These are phyloP conservation scores for Tupiocoris notatus DNA, from an alignment of 2,888 invertebrate genomes.

Conservation along the genomic window DNA sequence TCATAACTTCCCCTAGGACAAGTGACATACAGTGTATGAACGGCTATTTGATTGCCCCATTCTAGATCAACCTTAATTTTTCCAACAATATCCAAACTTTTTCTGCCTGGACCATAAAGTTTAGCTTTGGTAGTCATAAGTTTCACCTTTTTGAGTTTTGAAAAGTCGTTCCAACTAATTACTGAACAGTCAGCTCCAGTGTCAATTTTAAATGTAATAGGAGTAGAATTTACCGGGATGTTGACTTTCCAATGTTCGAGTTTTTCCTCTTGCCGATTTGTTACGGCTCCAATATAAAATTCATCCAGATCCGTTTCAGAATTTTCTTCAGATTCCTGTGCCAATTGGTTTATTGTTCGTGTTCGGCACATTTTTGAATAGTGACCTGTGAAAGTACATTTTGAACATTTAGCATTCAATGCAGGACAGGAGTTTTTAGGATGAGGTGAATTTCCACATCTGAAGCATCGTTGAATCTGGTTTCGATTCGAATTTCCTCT, in stretches of 20 bases:
- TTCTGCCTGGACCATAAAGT: constrained; percentile 12
- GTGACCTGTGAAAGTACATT: neutral
- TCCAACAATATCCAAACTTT: constrained; percentile 2
- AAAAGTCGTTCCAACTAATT: neutral
- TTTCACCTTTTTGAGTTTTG: neutral
- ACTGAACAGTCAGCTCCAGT: constrained; percentile 23
- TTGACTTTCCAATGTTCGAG: neutral
- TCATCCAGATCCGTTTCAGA: neutral
- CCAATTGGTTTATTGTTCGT: neutral
- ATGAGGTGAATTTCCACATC: neutral
- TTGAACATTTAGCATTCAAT: neutral
- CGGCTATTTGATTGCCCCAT: neutral
- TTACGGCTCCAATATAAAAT: neutral
- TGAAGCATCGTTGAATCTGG: neutral
- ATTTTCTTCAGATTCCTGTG: neutral
- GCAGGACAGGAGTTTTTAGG: constrained; percentile 3
- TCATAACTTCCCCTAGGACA: neutral
- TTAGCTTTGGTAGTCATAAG: neutral
- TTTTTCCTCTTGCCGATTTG: neutral
- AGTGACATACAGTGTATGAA: neutral
- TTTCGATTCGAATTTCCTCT: neutral
- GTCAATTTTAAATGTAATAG: constrained; percentile 15
- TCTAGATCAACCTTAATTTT: neutral
- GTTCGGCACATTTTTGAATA: neutral
- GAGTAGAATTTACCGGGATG: neutral